Evolutionary conservation across 2,888 invertebrate species (phyloP), one percentile per base, ranked within the genome.

Genomic region (Anticlea derivata): DNA sequence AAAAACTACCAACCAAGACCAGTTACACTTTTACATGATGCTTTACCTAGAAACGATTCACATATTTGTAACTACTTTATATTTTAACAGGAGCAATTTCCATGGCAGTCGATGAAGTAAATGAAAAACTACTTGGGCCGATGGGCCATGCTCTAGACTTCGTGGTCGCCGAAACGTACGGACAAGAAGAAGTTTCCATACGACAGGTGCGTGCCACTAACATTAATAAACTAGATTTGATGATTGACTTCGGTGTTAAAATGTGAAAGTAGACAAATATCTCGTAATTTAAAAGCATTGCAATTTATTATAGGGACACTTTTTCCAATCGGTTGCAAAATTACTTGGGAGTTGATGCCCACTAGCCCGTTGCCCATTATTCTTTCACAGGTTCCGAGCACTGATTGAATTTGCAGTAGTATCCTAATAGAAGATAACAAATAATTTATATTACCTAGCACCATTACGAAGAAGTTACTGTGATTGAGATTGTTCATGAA

Each of bases 81-180:
- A 29, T 59, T 62, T 52, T 52, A 35, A 62, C 94, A 70, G 97
- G 98, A 23, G 98, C 97, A 26, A 95, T 98, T 61, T 95, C 96
- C 0, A 92, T 97, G 70, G 98, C 98, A 10, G 93, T 97, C 13
- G 94, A 95, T 43, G 96, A 97, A 85, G 94, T 97, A 3, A 96
- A 96, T 73, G 84, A 91, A 12, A 92, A 92, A 34, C 86, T 92
- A 44, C 78, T 94, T 22, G 91, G 87, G 0, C 88, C 88, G 20
- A 89, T 94, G 61, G 95, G 96, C 0, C 96, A 97, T 79, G 92
- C 92, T 0, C 82, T 97, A 50, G 93, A 94, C 58, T 96, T 97
- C 70, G 89, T 95, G 11, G 94, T 98, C 2, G 96, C 96, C 1
- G 98, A 98, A 84, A 98, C 98, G 0, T 97, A 93, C 80, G 98